Evolutionary conservation across 2,888 invertebrate genomes (phyloP).

Genomic region (Heliothis peltigera): DNA sequence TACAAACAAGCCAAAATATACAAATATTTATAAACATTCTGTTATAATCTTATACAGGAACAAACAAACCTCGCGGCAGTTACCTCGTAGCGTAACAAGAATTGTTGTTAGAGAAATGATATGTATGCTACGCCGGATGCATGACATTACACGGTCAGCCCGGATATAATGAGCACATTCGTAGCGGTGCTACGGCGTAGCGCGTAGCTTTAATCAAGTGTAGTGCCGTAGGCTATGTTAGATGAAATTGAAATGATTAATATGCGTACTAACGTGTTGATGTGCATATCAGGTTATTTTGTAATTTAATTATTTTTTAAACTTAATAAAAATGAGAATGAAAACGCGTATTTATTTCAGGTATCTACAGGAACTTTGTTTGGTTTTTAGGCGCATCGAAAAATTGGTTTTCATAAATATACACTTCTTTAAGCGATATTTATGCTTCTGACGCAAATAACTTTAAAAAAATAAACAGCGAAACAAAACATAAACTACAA

Average conservation of each 20-base stretch:
- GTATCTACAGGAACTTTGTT: no score
- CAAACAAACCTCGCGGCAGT: conserved; percentile 4
- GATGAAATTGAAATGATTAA: conserved; percentile 1
- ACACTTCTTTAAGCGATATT: no score
- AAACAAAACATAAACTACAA: conserved; percentile 10
- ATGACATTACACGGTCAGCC: conserved; percentile 17
- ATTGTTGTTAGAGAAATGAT: conserved; percentile 28
- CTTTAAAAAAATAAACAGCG: background rate
- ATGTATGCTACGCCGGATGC: conserved; percentile 36
- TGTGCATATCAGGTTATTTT: background rate
- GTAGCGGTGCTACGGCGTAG: conserved; percentile 44
- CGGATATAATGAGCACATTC: conserved; percentile 39
- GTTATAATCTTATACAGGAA: background rate
- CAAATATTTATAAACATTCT: background rate
- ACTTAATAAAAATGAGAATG: no score
- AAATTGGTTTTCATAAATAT: no score
- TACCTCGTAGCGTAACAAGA: conserved; percentile 12
- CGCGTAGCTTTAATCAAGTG: conserved; percentile 16
- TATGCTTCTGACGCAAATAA: no score
- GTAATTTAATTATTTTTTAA: background rate
- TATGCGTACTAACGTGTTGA: background rate
- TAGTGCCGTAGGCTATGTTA: background rate
- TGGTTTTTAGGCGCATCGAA: no score
- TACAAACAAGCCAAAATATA: background rate
- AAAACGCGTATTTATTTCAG: no score